Evolutionary conservation across 2,113 vertebrate species (phyloP).

Genomic region (Corapipo altera): DNA sequence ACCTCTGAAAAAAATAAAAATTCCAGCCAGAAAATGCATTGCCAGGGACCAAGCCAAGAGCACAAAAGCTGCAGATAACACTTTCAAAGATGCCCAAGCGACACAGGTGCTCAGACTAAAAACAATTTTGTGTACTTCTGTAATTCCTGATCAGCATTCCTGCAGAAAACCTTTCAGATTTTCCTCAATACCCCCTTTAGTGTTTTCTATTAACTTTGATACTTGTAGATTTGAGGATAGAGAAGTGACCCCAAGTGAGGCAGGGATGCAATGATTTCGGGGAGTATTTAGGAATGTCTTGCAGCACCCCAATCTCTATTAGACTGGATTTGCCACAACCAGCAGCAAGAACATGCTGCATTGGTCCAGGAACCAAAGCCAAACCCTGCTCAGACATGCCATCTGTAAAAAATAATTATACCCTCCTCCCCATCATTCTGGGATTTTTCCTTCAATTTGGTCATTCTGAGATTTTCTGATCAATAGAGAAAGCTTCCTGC

Average conservation of each 20-base stretch:
- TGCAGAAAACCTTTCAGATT: background rate
- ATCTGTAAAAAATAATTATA: slow-evolving; percentile 54
- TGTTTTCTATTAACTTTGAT: background rate
- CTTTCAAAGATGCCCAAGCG: background rate
- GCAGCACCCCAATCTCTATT: background rate
- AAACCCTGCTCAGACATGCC: background rate
- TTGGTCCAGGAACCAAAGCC: slow-evolving; percentile 1
- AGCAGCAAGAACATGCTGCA: background rate
- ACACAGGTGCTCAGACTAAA: background rate
- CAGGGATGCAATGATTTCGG: background rate
- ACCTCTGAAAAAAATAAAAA: background rate
- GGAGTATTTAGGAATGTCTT: background rate
- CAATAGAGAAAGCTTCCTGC: background rate
- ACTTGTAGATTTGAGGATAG: background rate
- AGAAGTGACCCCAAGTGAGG: background rate
- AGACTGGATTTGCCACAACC: background rate
- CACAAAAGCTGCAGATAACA: background rate
- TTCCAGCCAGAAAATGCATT: background rate
- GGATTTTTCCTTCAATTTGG: slow-evolving; percentile 25
- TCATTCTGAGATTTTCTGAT: slow-evolving; percentile 8
- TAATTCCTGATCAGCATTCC: background rate
- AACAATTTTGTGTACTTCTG: background rate
- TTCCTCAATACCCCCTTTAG: background rate
- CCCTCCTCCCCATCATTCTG: slow-evolving; percentile 4
- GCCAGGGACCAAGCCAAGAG: background rate